Percentiles rank a stretch among this genome's conserved stretches.
Conservation (phyloP, 2,888 invertebrate species). For the Tethea ocularis region DNA sequence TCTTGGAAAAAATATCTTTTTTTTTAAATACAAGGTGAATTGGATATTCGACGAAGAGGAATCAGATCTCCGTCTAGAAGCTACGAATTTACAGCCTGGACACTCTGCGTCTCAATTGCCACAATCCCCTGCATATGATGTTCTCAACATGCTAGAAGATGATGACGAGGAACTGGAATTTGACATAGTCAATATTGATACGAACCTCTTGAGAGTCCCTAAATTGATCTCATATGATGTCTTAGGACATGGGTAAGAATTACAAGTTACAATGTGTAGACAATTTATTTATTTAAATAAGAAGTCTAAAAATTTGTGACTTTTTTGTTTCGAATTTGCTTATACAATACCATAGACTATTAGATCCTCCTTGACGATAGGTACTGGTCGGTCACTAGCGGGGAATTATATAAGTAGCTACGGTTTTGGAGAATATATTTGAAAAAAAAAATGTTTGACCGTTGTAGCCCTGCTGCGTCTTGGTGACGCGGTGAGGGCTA, state of each 20-base stretch:
- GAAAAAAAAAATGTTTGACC: too few species aligned
- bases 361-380: too few species aligned
- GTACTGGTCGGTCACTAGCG: too few species aligned
- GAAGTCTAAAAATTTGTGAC: too few species aligned
- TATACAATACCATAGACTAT: too few species aligned
- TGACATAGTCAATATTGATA: constrained; percentile 72
- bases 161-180: constrained; percentile 81
- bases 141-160: constrained; percentile 62
- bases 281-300: too few species aligned
- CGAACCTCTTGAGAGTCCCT: constrained; percentile 56
- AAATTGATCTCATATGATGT: constrained; percentile 48
- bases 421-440: too few species aligned
- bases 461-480: too few species aligned
- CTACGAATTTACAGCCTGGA: neutral
- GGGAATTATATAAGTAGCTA: too few species aligned
- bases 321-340: too few species aligned
- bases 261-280: neutral
- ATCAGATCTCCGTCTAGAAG: constrained; percentile 26
- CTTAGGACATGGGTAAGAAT: constrained; percentile 35
- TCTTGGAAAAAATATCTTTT: too few species aligned
- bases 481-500: too few species aligned
- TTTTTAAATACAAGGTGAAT: constrained; percentile 39
- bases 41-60: constrained; percentile 51
- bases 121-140: constrained; percentile 34
- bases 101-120: neutral